Evolutionary conservation across 2,797 vertebrate species (phyloP).

Genomic region (Amblyopsis hoosieri): DNA sequence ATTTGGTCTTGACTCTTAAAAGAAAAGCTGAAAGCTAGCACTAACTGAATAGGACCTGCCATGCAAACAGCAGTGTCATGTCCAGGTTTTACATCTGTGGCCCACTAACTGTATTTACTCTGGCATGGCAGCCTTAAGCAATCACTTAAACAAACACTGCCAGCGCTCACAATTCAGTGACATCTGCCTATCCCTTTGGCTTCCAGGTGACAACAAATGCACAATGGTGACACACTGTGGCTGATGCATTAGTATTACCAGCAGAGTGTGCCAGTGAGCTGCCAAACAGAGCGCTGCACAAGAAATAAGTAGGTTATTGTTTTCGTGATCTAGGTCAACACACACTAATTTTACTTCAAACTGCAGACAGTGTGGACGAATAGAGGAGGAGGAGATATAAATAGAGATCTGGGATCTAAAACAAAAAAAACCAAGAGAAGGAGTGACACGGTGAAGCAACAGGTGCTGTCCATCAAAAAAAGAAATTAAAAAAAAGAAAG

Average conservation of each 20-base stretch:
- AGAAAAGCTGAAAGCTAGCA: background rate
- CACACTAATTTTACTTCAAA: conserved; percentile 53
- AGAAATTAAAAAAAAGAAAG: background rate
- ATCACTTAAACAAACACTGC: conserved; percentile 12
- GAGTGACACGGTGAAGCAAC: conserved; percentile 18
- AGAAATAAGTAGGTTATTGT: conserved; percentile 64
- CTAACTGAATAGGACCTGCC: conserved; percentile 10
- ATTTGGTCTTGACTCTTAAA: too few species aligned
- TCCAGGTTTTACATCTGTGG: conserved; percentile 7
- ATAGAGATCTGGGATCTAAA: conserved; percentile 27
- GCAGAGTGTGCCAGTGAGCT: conserved; percentile 63
- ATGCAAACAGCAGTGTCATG: conserved; percentile 17
- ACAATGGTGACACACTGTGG: too few species aligned
- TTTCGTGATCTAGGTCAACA: conserved; percentile 77
- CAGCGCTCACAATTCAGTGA: conserved; percentile 8
- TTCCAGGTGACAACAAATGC: too few species aligned
- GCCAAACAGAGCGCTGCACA: conserved; percentile 26
- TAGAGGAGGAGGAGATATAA: conserved; percentile 40
- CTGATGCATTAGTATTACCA: conserved; percentile 21
- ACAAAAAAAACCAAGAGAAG: conserved; percentile 38
- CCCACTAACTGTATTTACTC: conserved; percentile 14
- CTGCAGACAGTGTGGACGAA: conserved; percentile 41
- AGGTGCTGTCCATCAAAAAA: conserved; percentile 24
- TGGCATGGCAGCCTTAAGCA: conserved; percentile 11
- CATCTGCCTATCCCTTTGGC: too few species aligned